phyloP scores from a whole-genome alignment of 1,140 invertebrate genomes.

The Drosophila parabipectinata region DNA sequence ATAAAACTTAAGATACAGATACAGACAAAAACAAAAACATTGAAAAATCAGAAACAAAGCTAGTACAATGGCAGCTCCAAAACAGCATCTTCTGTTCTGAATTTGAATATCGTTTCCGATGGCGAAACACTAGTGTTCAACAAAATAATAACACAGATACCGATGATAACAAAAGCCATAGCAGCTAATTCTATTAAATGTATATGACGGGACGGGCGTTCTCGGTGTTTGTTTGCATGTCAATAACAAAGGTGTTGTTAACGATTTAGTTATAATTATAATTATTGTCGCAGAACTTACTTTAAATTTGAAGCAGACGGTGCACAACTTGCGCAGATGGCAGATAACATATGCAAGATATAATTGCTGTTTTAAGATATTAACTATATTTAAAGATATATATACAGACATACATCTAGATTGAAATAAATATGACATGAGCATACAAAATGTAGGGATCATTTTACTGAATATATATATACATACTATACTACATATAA shows the following conservation, averaged over 20 bases:
- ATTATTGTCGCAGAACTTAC: conserved; percentile 80
- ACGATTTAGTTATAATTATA: conserved; percentile 61
- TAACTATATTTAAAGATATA: conserved; percentile 69
- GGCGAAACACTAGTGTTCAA: conserved; percentile 75
- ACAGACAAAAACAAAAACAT: conserved; percentile 10
- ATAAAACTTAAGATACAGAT: conserved; percentile 22
- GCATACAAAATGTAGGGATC: conserved; percentile 83
- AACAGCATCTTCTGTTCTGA: conserved; percentile 52
- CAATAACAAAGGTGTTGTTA: conserved; percentile 61
- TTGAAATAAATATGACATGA: conserved; percentile 72
- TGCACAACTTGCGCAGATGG: conserved; percentile 23
- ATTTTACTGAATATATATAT: conserved; percentile 76
- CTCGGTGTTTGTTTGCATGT: conserved; percentile 70
- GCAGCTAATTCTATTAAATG: conserved; percentile 49
- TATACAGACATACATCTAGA: conserved; percentile 70
- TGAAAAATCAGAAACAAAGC: conserved; percentile 3
- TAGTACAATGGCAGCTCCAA: conserved; percentile 63
- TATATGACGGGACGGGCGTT: conserved; percentile 27
- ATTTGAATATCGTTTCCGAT: conserved; percentile 60
- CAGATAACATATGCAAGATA: conserved; percentile 44
- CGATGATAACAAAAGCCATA: conserved; percentile 14
- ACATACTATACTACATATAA: conserved; percentile 67
- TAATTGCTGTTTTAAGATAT: conserved; percentile 71
- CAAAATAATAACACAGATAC: conserved; percentile 18
- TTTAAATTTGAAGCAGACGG: conserved; percentile 68